Percentiles rank a stretch among this genome's conserved stretches.
Evolutionary conservation across 2,888 invertebrate genomes (phyloP).

Genomic region (Selenia dentaria): DNA sequence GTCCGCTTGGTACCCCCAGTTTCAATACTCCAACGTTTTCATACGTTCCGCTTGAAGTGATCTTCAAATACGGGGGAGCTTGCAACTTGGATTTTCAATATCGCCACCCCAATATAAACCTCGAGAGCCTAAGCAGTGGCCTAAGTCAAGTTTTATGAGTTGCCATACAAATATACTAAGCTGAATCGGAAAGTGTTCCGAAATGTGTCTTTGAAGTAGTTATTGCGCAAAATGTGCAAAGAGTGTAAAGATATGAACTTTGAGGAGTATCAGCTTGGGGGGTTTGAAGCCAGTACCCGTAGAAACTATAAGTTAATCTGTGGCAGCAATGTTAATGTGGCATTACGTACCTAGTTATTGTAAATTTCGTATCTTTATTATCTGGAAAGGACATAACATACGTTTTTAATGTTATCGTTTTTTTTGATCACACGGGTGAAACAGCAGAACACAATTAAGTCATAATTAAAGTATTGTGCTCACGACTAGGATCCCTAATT

Average conservation of each 20-base stretch:
- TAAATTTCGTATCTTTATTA: too few relatives aligned
- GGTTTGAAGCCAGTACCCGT: too few relatives aligned
- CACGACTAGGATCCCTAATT: too few relatives aligned
- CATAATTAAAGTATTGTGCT: too few relatives aligned
- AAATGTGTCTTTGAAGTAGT: conserved; percentile 5
- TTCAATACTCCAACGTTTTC: conserved; percentile 53
- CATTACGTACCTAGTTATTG: too few relatives aligned
- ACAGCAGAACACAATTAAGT: too few relatives aligned
- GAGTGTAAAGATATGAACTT: conserved; percentile 1
- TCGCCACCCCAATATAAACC: conserved; percentile 60
- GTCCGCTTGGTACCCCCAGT: conserved; percentile 17
- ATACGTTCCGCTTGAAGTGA: conserved; percentile 53
- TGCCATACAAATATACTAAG: conserved; percentile 46
- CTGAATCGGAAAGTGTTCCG: conserved; percentile 19
- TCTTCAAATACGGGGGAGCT: conserved; percentile 58
- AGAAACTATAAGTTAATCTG: too few relatives aligned
- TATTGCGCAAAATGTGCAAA: conserved; percentile 5
- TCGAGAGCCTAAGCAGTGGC: conserved; percentile 51
- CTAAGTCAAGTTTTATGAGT: conserved; percentile 72
- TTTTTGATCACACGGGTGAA: too few relatives aligned
- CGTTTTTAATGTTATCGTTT: too few relatives aligned
- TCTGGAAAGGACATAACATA: too few relatives aligned
- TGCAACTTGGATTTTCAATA: conserved; percentile 66
- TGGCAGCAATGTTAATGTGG: too few relatives aligned
- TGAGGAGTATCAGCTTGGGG: neutral